These are phyloP conservation scores for Plectropomus leopardus DNA, from an alignment of 2,113 vertebrate species.

Conservation along the genomic window DNA sequence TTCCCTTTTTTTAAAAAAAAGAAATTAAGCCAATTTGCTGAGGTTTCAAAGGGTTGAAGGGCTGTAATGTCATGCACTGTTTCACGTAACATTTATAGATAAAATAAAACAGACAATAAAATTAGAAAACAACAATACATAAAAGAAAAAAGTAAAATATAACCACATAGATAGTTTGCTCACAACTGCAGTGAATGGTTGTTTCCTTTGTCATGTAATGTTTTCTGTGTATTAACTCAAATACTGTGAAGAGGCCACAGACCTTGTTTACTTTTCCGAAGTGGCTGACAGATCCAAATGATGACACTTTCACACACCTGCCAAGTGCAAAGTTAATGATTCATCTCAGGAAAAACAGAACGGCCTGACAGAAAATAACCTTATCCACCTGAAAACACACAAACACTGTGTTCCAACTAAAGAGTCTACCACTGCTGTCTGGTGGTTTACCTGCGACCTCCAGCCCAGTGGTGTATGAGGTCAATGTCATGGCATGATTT, in stretches of 20 bases:
- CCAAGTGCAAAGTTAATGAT: conserved; percentile 33
- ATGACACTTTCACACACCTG: conserved; percentile 89
- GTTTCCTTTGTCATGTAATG: no score
- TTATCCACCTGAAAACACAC: neutral
- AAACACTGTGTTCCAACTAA: neutral
- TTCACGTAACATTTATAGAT: neutral
- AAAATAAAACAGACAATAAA: no score
- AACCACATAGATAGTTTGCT: neutral
- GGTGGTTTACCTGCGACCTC: conserved; percentile 82
- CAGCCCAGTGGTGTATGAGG: conserved; percentile 88
- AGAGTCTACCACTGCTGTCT: neutral
- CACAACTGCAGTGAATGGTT: no score
- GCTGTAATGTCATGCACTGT: neutral
- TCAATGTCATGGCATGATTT: conserved; percentile 91
- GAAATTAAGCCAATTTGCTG: no score
- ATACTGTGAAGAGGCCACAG: conserved; percentile 1
- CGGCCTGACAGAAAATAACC: neutral
- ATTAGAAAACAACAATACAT: no score
- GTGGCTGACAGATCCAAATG: conserved; percentile 88
- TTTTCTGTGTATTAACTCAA: neutral
- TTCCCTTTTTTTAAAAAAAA: no score
- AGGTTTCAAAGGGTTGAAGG: neutral
- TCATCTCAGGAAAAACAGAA: neutral
- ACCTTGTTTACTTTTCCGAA: conserved; percentile 87
- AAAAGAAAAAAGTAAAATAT: neutral